Conservation (phyloP, 2,888 invertebrate genomes). For the Dione vanillae region DNA sequence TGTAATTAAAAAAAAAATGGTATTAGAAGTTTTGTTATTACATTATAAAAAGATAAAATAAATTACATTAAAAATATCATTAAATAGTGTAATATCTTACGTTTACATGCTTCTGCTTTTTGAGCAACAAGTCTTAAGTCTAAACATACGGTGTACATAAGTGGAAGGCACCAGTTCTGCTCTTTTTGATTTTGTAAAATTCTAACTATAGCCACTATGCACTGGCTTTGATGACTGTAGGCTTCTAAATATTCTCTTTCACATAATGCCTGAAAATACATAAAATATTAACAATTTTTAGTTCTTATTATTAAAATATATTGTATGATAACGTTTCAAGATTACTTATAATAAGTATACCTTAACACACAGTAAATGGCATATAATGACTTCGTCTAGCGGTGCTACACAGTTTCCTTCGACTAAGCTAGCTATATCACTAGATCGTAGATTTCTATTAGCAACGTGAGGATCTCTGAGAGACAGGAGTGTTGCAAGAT, state of each 20-base stretch:
- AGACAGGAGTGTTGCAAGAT: slow-evolving; percentile 85
- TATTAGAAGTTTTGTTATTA: neutral
- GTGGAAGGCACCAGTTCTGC: slow-evolving; percentile 98
- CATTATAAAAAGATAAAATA: neutral
- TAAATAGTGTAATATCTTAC: neutral
- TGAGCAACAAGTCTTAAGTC: slow-evolving; percentile 94
- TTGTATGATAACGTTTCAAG: no score
- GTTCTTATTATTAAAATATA: neutral
- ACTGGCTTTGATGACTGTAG: slow-evolving; percentile 90
- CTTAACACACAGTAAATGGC: slow-evolving; percentile 89
- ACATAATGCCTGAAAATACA: slow-evolving; percentile 68
- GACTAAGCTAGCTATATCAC: slow-evolving; percentile 88
- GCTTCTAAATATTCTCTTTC: slow-evolving; percentile 86
- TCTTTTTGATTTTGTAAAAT: slow-evolving; percentile 94
- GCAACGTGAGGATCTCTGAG: slow-evolving; percentile 89
- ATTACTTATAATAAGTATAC: slow-evolving; percentile 60
- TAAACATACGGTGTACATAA: slow-evolving; percentile 95
- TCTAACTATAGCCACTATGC: slow-evolving; percentile 91
- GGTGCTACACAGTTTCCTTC: slow-evolving; percentile 88
- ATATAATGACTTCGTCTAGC: slow-evolving; percentile 89
- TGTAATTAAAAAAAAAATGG: slow-evolving; percentile 54
- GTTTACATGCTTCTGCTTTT: slow-evolving; percentile 85
- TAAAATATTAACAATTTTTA: neutral
- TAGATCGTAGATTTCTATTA: slow-evolving; percentile 87
- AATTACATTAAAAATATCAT: neutral